A percentile compares a stretch with the other conserved stretches of the same genome.
phyloP scores from a whole-genome alignment of 2,797 vertebrate species.

The Enteromius thamalakanensis region DNA sequence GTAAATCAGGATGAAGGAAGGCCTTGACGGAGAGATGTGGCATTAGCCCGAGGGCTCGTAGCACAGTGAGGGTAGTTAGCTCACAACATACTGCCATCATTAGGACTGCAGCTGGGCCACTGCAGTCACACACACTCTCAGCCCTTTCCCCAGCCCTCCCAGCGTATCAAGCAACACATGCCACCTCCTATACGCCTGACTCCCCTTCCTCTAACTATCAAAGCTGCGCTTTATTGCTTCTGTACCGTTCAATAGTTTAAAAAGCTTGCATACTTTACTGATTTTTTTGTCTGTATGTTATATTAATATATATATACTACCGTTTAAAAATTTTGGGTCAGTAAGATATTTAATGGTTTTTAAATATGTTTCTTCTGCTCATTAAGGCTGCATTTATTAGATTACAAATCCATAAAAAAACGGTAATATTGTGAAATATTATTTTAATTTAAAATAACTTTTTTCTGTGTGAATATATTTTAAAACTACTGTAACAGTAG shows the following conservation, averaged over 20 bases:
- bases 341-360: too few relatives aligned
- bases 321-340: too few relatives aligned
- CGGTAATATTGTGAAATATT: too few relatives aligned
- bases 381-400: too few relatives aligned
- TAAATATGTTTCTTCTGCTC: too few relatives aligned
- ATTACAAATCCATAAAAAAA: too few relatives aligned
- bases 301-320: too few relatives aligned
- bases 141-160: slow-evolving; percentile 22
- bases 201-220: slow-evolving; percentile 34
- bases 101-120: slow-evolving; percentile 75
- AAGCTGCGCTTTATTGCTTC: slow-evolving; percentile 26
- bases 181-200: slow-evolving; percentile 31
- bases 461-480: too few relatives aligned
- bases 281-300: neutral
- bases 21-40: slow-evolving; percentile 84
- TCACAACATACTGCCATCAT: slow-evolving; percentile 81
- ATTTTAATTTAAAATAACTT: too few relatives aligned
- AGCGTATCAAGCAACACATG: slow-evolving; percentile 42
- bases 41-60: slow-evolving; percentile 83
- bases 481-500: too few relatives aligned
- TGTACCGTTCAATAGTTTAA: neutral
- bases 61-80: slow-evolving; percentile 83
- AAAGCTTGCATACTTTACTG: neutral
- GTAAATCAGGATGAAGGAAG: slow-evolving; percentile 82
- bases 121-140: slow-evolving; percentile 65